Percentiles rank a stretch among this genome's conserved stretches.
phyloP scores from a whole-genome alignment of 2,797 vertebrate genomes.

The Epinephelus awoara region DNA sequence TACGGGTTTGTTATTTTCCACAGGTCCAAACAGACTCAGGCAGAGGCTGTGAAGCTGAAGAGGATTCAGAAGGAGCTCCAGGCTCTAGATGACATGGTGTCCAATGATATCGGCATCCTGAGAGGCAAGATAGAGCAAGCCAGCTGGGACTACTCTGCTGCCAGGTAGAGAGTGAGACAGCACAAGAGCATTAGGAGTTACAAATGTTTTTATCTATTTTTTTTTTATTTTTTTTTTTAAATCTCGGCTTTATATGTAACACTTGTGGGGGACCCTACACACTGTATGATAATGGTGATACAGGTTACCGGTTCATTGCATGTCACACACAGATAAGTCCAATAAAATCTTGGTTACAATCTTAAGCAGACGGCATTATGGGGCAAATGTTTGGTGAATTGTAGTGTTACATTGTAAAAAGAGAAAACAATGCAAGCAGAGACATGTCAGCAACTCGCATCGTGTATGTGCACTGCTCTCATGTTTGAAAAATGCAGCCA shows the following conservation, averaged over 20 bases:
- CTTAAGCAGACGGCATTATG: background rate
- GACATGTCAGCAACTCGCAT: too few species aligned
- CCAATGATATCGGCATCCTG: slow-evolving; percentile 94
- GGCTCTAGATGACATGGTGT: slow-evolving; percentile 94
- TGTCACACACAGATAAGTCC: background rate
- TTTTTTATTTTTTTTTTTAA: too few species aligned
- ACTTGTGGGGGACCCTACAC: background rate
- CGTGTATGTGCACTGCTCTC: too few species aligned
- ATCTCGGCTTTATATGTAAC: too few species aligned
- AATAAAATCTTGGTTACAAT: background rate
- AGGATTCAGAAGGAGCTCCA: slow-evolving; percentile 96
- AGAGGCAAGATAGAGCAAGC: slow-evolving; percentile 93
- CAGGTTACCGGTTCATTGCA: too few species aligned
- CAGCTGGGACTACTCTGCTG: slow-evolving; percentile 92
- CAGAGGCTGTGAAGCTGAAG: slow-evolving; percentile 93
- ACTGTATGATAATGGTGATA: background rate
- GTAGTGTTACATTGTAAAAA: background rate
- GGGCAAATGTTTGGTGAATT: background rate
- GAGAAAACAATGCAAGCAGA: too few species aligned
- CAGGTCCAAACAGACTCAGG: slow-evolving; percentile 96
- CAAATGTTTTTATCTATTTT: background rate
- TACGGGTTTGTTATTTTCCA: slow-evolving; percentile 17
- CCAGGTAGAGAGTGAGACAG: slow-evolving; percentile 82
- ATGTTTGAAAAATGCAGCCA: background rate
- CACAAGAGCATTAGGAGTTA: too few species aligned